phyloP scores from a whole-genome alignment of 2,797 vertebrate species.

The Nyctalus aviator region DNA sequence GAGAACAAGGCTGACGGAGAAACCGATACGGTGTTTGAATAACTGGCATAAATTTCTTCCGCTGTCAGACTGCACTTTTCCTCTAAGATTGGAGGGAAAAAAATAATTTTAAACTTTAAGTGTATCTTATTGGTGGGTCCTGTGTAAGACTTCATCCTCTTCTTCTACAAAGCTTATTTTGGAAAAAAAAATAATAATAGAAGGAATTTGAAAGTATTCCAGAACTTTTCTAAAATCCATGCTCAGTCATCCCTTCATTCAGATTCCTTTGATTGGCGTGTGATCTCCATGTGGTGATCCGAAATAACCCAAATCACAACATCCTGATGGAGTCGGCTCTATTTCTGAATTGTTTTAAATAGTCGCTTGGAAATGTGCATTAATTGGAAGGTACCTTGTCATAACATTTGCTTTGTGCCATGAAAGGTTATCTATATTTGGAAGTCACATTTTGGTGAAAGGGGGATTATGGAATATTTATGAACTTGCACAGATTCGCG shows the following conservation, averaged over 20 bases:
- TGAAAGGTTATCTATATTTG: conserved; percentile 85
- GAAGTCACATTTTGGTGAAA: conserved; percentile 83
- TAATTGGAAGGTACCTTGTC: conserved; percentile 83
- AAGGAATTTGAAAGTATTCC: conserved; percentile 66
- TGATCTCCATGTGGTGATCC: conserved; percentile 71
- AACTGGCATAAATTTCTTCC: neutral
- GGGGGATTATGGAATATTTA: conserved; percentile 83
- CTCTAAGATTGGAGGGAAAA: neutral
- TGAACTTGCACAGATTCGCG: conserved; percentile 76
- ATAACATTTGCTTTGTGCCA: conserved; percentile 85
- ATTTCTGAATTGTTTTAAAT: conserved; percentile 84
- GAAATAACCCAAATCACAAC: conserved; percentile 80
- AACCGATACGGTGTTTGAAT: neutral
- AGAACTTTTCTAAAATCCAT: conserved; percentile 60
- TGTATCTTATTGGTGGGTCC: conserved; percentile 21
- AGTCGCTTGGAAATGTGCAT: conserved; percentile 83
- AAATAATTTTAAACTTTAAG: conserved; percentile 3
- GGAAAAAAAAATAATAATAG: neutral
- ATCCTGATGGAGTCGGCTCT: conserved; percentile 80
- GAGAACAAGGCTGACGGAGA: neutral
- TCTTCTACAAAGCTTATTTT: conserved; percentile 55
- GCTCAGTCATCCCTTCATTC: conserved; percentile 78
- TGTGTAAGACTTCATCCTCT: conserved; percentile 28
- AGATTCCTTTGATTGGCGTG: conserved; percentile 80
- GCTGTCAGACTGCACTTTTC: neutral